Conservation (phyloP, 2,797 vertebrate genomes). For the Anguilla megastoma region DNA sequence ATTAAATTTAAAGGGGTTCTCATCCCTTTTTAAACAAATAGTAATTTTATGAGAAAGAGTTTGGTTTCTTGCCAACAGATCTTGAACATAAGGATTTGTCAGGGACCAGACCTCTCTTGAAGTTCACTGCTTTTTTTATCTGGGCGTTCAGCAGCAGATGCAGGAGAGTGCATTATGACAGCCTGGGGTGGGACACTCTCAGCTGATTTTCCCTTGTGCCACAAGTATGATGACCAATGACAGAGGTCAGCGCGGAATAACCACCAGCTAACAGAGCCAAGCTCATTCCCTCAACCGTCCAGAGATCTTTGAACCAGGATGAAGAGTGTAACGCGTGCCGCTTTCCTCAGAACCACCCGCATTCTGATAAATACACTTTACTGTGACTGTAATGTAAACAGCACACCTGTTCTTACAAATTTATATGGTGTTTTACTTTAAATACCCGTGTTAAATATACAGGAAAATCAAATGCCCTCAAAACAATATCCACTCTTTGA, state of each 20-base stretch:
- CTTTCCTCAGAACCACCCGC: background rate
- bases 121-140: background rate
- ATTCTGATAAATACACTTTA: background rate
- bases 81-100: background rate
- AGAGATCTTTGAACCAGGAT: background rate
- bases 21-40: no score
- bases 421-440: no score
- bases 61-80: background rate
- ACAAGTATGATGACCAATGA: background rate
- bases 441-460: no score
- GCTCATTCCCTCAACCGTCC: background rate
- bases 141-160: background rate
- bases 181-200: background rate
- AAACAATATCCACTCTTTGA: background rate
- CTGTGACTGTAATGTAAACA: background rate
- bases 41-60: background rate
- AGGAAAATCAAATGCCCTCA: no score
- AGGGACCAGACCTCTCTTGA: background rate
- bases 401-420: background rate
- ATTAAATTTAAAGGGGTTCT: no score
- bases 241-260: background rate
- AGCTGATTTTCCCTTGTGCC: background rate
- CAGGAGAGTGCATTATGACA: background rate
- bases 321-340: background rate
- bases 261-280: background rate